Evolutionary conservation across 2,113 vertebrate genomes (phyloP).

Genomic region (Narcine bancroftii): DNA sequence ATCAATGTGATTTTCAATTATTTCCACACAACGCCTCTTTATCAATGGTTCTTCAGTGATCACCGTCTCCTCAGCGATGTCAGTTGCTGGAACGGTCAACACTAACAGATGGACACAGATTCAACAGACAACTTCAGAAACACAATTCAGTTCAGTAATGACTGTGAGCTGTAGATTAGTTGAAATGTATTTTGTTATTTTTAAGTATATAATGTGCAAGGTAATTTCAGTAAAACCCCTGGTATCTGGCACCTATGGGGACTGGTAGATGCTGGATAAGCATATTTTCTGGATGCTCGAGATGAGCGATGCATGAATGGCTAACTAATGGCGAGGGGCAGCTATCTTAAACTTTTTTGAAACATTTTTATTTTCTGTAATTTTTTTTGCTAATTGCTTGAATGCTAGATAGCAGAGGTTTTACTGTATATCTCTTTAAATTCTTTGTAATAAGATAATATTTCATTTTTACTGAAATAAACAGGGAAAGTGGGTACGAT

Average conservation of each 20-base stretch:
- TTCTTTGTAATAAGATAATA: conserved; percentile 41
- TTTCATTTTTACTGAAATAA: not conserved
- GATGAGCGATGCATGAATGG: no score
- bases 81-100: conserved; percentile 77
- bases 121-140: not conserved
- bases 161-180: not conserved
- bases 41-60: conserved; percentile 72
- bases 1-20: conserved; percentile 71
- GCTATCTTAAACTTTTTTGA: no score
- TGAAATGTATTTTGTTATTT: not conserved
- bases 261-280: no score
- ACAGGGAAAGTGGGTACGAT: not conserved
- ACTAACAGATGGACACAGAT: conserved; percentile 49
- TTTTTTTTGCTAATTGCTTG: no score
- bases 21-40: conserved; percentile 74
- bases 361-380: no score
- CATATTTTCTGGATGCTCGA: no score
- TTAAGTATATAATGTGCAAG: not conserved
- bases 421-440: not conserved
- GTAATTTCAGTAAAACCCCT: no score
- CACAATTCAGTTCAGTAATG: not conserved
- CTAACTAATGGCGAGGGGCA: no score
- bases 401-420: no score
- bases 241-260: no score
- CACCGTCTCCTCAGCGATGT: conserved; percentile 81